Base-by-base conservation (phyloP, 2,797 vertebrate genomes). In the Prunella strophiata region DNA sequence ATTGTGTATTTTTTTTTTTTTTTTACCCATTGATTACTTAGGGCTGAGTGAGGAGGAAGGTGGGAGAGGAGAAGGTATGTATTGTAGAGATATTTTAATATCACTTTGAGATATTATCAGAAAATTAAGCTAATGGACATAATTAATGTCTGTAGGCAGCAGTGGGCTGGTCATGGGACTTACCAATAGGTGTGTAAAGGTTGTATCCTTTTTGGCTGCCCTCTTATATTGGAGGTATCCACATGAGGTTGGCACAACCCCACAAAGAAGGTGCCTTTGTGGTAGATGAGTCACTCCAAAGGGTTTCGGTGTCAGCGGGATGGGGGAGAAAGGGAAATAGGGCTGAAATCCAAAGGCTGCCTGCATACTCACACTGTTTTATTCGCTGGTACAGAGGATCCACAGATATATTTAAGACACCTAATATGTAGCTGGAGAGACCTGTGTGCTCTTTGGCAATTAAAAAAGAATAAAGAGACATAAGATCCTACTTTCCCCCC, bases 1-100 rank as follows among this genome's bases (percentile, higher is more conserved):
- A 48, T 34, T 79, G 30, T 82, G 83, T 59, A 2, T 34, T 54
- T 38, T 59, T 43, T 68, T 76, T 34, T 48, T 70, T 80, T 92
- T 82, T 77, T 82, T 80, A 52, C 30, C n/a, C 32, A 0, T 72
- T 91, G 42, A 81, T 89, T 95, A 42, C n/a, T 63, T 85, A 65
- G 32, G 58, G 58, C 42, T 78, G 73, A 82, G 45, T 1, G 2
- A 22, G 59, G 67, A 93, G 76, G 43, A 77, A 62, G 50, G 29
- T 71, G 54, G 52, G n/a, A 88, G 43, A 75, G 36, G 54, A 84
- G 70, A 86, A 91, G 62, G 45, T 78, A 58, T 88, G 79, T 63
- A 52, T 71, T 73, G 74, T 88, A n/a, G n/a, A 47, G 73, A 47
- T 94, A 67, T 91, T 95, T 97, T 83, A 47, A 65, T 74, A 84